phyloP scores from a whole-genome alignment of 2,113 vertebrate species.

The Calypte anna region DNA sequence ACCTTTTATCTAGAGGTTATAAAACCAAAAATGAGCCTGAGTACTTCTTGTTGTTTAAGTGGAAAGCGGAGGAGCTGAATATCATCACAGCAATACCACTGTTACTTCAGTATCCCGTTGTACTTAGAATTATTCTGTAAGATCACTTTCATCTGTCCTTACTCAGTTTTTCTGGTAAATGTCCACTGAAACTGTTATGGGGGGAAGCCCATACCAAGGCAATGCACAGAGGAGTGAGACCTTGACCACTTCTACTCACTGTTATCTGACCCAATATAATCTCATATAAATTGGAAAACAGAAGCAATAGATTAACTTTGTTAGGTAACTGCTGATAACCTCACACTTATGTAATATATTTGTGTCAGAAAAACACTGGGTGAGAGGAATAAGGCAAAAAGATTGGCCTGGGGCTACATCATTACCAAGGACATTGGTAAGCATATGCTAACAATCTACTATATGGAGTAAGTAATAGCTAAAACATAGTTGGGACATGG shows the following conservation, averaged over 20 bases:
- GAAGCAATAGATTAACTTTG: fast-evolving
- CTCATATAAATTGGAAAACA: neutral
- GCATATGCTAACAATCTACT: neutral
- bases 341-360: neutral
- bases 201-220: neutral
- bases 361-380: neutral
- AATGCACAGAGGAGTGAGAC: neutral
- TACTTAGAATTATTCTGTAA: neutral
- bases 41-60: neutral
- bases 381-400: neutral
- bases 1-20: neutral
- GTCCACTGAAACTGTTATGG: neutral
- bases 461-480: neutral
- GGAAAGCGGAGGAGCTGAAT: neutral
- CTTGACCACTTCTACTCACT: neutral
- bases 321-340: neutral
- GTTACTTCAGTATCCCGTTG: neutral
- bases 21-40: neutral
- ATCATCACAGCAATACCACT: neutral
- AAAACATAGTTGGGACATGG: fast-evolving
- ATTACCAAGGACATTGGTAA: neutral
- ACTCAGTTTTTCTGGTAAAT: neutral
- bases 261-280: neutral
- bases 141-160: neutral
- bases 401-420: fast-evolving